Conservation (phyloP, 1,140 invertebrate species). For the Psilanteris sp. region DNA sequence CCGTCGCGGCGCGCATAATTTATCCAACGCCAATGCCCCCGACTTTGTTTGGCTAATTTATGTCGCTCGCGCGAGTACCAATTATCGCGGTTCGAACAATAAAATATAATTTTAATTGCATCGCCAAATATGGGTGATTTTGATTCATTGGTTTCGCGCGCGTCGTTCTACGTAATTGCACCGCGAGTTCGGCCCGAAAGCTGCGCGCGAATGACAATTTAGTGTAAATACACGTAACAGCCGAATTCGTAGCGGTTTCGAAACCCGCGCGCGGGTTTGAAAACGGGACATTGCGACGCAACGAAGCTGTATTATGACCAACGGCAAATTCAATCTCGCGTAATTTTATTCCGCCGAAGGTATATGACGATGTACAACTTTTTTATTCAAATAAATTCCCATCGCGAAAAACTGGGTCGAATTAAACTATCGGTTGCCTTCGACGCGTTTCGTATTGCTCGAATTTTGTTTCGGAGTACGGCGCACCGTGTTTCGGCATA, state of each 20-base stretch:
- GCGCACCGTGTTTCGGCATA: background rate
- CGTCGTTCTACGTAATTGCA: background rate
- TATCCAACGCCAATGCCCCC: background rate
- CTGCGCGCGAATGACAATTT: background rate
- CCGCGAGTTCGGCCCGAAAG: background rate
- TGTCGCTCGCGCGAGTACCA: constrained; percentile 9
- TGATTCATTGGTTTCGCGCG: background rate
- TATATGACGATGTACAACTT: constrained; percentile 34
- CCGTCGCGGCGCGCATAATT: background rate
- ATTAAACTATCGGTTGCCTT: constrained; percentile 45
- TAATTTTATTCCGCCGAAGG: constrained; percentile 46
- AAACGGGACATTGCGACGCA: constrained; percentile 2
- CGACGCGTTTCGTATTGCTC: background rate
- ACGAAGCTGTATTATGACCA: background rate
- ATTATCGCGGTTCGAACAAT: constrained; percentile 5
- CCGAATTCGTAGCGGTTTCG: too few species aligned
- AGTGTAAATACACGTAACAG: constrained; percentile 3
- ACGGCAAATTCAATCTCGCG: constrained; percentile 30
- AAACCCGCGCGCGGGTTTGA: too few species aligned
- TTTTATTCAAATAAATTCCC: constrained; percentile 51
- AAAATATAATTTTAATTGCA: constrained; percentile 8
- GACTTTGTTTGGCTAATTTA: constrained; percentile 6
- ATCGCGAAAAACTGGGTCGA: constrained; percentile 32
- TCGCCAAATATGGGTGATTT: background rate
- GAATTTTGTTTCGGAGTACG: background rate